These are phyloP conservation scores for Colletes gigas DNA, from an alignment of 1,140 invertebrate genomes.

Conservation along the genomic window DNA sequence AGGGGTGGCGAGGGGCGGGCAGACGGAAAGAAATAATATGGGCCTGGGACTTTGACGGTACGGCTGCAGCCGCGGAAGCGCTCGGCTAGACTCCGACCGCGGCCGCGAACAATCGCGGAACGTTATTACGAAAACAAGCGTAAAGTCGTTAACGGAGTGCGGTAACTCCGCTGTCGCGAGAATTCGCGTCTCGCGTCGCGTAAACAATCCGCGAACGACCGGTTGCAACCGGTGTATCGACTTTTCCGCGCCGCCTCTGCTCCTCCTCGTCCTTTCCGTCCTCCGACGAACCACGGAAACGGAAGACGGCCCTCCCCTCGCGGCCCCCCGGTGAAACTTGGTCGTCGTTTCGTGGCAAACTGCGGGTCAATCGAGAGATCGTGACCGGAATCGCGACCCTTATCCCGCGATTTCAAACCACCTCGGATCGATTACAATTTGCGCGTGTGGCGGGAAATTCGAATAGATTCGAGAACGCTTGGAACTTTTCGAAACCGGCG, in stretches of 20 bases:
- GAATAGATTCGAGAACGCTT: too few species aligned
- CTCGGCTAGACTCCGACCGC: constrained; percentile 24
- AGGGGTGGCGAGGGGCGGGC: too few species aligned
- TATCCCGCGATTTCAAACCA: too few species aligned
- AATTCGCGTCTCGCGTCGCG: constrained; percentile 49
- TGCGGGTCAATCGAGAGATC: not conserved
- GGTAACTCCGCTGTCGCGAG: constrained; percentile 44
- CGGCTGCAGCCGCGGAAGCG: constrained; percentile 8
- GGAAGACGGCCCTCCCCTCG: not conserved
- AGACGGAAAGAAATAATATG: too few species aligned
- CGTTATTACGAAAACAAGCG: constrained; percentile 49
- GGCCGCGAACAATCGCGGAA: constrained; percentile 32
- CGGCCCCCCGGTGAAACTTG: not conserved
- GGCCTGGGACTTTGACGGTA: too few species aligned
- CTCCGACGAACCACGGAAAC: not conserved
- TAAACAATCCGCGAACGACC: constrained; percentile 49
- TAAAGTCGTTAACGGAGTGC: constrained; percentile 55
- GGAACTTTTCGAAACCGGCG: too few species aligned
- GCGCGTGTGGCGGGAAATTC: too few species aligned
- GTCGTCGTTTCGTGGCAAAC: not conserved
- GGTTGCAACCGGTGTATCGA: constrained; percentile 4
- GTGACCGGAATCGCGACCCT: not conserved
- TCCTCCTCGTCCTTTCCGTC: not conserved
- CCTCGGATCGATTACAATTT: too few species aligned
- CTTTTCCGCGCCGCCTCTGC: not conserved